Evolutionary conservation across 2,113 vertebrate species (phyloP).

Genomic region (Bos indicus): DNA sequence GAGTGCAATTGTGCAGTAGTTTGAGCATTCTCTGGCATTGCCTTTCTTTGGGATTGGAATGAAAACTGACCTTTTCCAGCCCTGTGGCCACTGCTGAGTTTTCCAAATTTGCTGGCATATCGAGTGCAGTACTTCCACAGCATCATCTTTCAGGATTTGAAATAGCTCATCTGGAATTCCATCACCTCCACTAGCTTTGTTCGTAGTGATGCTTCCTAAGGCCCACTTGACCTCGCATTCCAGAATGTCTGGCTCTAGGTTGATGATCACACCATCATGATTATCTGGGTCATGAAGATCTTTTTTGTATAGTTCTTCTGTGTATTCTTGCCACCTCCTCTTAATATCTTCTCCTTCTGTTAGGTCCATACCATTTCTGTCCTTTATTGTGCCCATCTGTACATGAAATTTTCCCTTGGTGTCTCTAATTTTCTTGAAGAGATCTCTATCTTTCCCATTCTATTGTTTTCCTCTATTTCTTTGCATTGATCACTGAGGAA

Average conservation of each 20-base stretch:
- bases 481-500: neutral
- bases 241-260: neutral
- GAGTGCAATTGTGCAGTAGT: neutral
- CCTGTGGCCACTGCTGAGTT: neutral
- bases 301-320: neutral
- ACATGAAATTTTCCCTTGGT: neutral
- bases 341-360: neutral
- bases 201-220: neutral
- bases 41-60: neutral
- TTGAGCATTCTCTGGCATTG: neutral
- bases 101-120: neutral
- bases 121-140: rapidly evolving
- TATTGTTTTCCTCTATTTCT: neutral
- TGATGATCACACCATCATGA: neutral
- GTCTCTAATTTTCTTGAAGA: neutral
- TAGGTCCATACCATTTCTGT: neutral
- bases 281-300: neutral
- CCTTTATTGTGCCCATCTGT: neutral
- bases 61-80: neutral
- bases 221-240: neutral
- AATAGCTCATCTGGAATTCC: neutral
- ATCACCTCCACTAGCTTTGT: neutral
- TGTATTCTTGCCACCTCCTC: neutral
- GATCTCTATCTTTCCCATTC: neutral
- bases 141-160: neutral